Conservation (phyloP, 2,888 invertebrate species). For the Coenonympha arcania region DNA sequence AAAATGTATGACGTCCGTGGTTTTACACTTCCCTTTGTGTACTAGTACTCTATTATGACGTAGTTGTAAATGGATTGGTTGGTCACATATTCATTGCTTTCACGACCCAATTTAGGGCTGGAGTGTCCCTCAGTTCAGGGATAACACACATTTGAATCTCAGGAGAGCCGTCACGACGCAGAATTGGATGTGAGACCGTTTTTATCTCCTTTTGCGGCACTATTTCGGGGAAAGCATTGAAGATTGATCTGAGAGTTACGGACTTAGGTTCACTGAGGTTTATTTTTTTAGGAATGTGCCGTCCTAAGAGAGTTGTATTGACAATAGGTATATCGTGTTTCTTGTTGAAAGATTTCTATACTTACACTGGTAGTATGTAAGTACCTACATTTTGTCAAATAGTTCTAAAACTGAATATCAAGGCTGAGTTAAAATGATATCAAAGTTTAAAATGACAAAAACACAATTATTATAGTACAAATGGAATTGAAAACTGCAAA, state of each 20-base stretch:
- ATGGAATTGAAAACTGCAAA: too few species aligned
- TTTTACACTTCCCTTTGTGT: background rate
- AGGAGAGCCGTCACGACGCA: constrained; percentile 8
- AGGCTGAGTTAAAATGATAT: too few species aligned
- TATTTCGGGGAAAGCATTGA: constrained; percentile 3
- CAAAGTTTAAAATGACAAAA: too few species aligned
- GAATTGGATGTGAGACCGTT: constrained; percentile 11
- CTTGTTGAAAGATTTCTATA: background rate
- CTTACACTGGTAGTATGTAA: too few species aligned
- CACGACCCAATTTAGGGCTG: constrained; percentile 7
- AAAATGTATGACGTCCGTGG: too few species aligned
- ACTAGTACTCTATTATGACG: too few species aligned
- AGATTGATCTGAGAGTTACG: constrained; percentile 4
- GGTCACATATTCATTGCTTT: constrained; percentile 9
- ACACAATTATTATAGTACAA: too few species aligned
- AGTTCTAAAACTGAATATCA: too few species aligned
- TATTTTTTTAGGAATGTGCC: background rate
- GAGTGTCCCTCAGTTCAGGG: background rate
- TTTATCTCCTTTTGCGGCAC: constrained; percentile 8
- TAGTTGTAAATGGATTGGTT: background rate
- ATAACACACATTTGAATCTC: constrained; percentile 21
- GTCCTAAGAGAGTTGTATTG: background rate
- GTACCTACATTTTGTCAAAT: too few species aligned
- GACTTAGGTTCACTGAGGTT: constrained; percentile 1
- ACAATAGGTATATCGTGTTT: background rate